Percentiles rank a stretch among this genome's conserved stretches.
These are phyloP conservation scores for Drosophila insularis DNA, from an alignment of 1,140 invertebrate species.

Conservation along the genomic window DNA sequence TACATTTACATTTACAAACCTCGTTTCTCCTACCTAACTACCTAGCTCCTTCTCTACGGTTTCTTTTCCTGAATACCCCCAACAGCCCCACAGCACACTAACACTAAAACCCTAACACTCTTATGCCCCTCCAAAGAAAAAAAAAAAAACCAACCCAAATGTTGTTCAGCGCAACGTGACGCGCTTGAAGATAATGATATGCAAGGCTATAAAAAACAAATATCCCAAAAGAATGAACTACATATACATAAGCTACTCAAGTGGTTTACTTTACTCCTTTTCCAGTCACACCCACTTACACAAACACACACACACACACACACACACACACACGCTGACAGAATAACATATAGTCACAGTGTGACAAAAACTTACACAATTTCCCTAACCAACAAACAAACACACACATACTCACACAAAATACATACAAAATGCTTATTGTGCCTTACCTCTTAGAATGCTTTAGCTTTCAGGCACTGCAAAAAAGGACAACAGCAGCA, in stretches of 20 bases:
- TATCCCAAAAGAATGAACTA: conserved; percentile 2
- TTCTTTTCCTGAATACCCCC: no score
- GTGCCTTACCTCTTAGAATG: conserved; percentile 33
- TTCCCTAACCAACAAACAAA: conserved; percentile 13
- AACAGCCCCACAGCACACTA: no score
- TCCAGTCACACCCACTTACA: conserved; percentile 13
- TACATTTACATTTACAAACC: conserved; percentile 46
- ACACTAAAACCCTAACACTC: not conserved
- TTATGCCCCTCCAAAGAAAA: not conserved
- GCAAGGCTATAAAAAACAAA: conserved; percentile 57
- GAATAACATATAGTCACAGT: conserved; percentile 17
- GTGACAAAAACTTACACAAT: conserved; percentile 50
- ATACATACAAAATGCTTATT: conserved; percentile 17
- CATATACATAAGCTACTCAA: conserved; percentile 30
- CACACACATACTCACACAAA: conserved; percentile 25
- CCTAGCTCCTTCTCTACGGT: no score
- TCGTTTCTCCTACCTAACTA: conserved; percentile 3
- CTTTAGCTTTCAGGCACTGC: conserved; percentile 51
- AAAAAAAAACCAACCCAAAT: not conserved
- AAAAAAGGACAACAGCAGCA: conserved; percentile 22
- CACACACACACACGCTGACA: conserved; percentile 33
- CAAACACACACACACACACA: conserved; percentile 16
- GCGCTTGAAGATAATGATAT: conserved; percentile 58
- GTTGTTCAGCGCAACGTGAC: conserved; percentile 36
- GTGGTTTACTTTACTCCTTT: conserved; percentile 42